Base-by-base conservation (phyloP, 37 sponge, comb jelly and placozoan species). In the Dysidea cf. avara region DNA sequence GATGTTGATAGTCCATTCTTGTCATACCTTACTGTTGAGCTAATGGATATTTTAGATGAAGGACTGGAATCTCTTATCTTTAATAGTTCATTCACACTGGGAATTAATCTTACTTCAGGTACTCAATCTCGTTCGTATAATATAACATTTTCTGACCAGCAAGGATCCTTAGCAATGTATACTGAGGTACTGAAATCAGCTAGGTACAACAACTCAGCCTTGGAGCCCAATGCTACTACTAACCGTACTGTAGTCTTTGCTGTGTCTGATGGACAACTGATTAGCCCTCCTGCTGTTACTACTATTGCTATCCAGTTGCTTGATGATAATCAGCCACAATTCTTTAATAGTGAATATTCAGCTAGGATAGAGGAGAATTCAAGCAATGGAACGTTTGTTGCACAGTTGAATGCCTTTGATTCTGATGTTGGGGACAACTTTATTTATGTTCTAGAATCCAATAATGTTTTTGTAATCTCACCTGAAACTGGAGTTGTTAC, bases 161-260 rank as follows among this genome's bases (percentile, higher is more conserved):
- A 58, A n/a, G 68, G 63, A 32, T 22, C 61, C 13, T 24, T 71
- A 2, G 14, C 35, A 7, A 63, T 53, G 35, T 86, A 79, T 32
- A 5, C 21, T n/a, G 5, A 57, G 11, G 28, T 63, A 12, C 40
- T 86, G n/a, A 46, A 3, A 6, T n/a, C 9, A 21, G 3, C 79
- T 1, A 7, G 52, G 31, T 89, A 89, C 67, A 48, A 56, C 76
- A 89, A 89, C 56, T 1, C 3, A 20, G 81, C 80, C 11, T 71
- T 84, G 64, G 90, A 89, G 36, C 90, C 85, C 0, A 24, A 36
- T 34, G 18, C 51, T 5, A 69, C 71, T 22, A 46, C 53, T 5
- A 52, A 18, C 0, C 59, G 90, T 25, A 50, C 54, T 16, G 66
- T 89, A 11, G 36, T 21, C 20, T 24, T 89, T 16, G 52, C 66